phyloP scores from a whole-genome alignment of 2,797 vertebrate genomes.

The Heliangelus exortis region DNA sequence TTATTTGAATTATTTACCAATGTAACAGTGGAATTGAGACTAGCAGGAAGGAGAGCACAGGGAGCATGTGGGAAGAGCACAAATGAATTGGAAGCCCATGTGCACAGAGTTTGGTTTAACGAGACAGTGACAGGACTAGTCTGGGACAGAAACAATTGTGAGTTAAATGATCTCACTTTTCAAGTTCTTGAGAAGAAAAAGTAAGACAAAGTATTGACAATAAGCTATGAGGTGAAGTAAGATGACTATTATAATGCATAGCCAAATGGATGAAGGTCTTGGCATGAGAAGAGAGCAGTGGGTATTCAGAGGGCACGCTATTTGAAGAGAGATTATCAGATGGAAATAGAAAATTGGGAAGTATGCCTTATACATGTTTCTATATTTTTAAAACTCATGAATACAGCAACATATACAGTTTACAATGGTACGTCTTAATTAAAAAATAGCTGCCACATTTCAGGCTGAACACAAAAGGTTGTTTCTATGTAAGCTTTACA shows the following conservation, averaged over 20 bases:
- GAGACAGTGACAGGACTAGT: neutral
- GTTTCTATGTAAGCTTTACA: slow-evolving; percentile 34
- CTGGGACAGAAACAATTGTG: neutral
- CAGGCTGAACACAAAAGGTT: neutral
- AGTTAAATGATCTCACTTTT: neutral
- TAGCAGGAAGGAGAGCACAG: neutral
- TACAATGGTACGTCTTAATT: neutral
- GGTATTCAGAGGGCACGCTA: neutral
- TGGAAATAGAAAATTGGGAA: neutral
- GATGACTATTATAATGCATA: neutral
- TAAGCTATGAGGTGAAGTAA: neutral
- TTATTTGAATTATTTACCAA: slow-evolving; percentile 16
- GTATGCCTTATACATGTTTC: neutral
- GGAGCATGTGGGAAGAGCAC: neutral
- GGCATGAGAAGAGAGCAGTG: neutral
- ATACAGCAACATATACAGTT: neutral
- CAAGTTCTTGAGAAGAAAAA: neutral
- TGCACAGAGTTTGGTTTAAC: neutral
- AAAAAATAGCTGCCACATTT: neutral
- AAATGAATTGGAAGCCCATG: fast-evolving
- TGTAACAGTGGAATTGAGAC: neutral
- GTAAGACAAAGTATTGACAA: neutral
- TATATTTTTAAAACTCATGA: neutral
- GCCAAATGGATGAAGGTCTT: neutral
- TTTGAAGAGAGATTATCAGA: neutral